Percentiles rank a stretch among this genome's conserved stretches.
phyloP scores from a whole-genome alignment of 1,140 invertebrate species.

The Drosophila elegans region DNA sequence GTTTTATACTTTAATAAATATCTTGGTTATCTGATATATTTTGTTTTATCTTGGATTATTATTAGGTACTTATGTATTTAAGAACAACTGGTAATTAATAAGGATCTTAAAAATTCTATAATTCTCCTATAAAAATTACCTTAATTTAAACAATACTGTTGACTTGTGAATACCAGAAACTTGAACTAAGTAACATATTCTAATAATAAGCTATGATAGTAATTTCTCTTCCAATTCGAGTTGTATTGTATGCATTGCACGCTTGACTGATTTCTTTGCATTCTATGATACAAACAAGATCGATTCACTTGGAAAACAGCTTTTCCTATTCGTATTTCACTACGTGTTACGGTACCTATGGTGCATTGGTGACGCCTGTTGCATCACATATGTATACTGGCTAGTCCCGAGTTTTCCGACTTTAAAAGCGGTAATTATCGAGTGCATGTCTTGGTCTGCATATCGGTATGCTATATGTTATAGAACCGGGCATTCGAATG shows the following conservation, averaged over 20 bases:
- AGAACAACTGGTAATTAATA: no score
- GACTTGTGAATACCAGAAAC: no score
- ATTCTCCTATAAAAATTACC: no score
- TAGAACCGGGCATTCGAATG: slow-evolving; percentile 27
- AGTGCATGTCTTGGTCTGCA: slow-evolving; percentile 61
- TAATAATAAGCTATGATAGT: slow-evolving; percentile 8
- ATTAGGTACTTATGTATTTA: no score
- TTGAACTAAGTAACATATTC: background rate
- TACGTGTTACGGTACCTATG: slow-evolving; percentile 30
- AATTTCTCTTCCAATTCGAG: slow-evolving; percentile 23
- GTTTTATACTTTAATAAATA: slow-evolving; percentile 21
- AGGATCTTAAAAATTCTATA: no score
- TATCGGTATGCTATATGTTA: slow-evolving; percentile 45
- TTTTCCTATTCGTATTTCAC: slow-evolving; percentile 15
- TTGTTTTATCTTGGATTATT: background rate
- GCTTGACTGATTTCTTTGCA: slow-evolving; percentile 20
- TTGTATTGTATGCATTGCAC: slow-evolving; percentile 1
- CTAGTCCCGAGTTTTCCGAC: slow-evolving; percentile 15
- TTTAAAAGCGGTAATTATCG: slow-evolving; percentile 38
- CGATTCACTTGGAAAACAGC: slow-evolving; percentile 33
- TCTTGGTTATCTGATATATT: slow-evolving; percentile 20
- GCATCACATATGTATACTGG: slow-evolving; percentile 43
- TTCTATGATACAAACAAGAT: slow-evolving; percentile 15
- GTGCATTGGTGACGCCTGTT: slow-evolving; percentile 41
- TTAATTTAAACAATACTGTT: no score